Evolutionary conservation across 2,797 vertebrate species (phyloP).

Genomic region (Urocyon cinereoargenteus): DNA sequence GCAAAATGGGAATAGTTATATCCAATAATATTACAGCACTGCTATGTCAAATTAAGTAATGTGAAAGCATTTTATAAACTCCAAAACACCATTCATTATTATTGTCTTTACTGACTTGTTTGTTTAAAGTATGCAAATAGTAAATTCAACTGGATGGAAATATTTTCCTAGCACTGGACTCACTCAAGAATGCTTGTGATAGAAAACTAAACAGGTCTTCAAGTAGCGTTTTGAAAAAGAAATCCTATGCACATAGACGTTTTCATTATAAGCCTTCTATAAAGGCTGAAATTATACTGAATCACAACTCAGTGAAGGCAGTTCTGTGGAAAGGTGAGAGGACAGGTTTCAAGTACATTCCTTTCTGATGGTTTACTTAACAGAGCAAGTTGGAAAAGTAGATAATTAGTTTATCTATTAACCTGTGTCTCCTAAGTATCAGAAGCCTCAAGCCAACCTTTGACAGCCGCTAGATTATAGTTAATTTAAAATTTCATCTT

Average conservation of each 20-base stretch:
- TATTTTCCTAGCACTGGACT: conserved; percentile 4
- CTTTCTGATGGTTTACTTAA: conserved; percentile 47
- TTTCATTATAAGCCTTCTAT: conserved; percentile 32
- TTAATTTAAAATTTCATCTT: conserved; percentile 7
- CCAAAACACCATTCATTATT: conserved; percentile 16
- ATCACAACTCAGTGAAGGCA: conserved; percentile 13
- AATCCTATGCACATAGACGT: not conserved
- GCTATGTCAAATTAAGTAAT: conserved; percentile 1
- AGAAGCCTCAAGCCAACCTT: conserved; percentile 28
- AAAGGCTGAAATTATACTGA: conserved; percentile 40
- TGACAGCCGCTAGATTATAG: not conserved
- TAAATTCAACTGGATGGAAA: conserved; percentile 36
- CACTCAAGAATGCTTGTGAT: conserved; percentile 44
- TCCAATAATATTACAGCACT: conserved; percentile 11
- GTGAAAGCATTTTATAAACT: conserved; percentile 32
- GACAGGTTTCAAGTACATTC: conserved; percentile 24
- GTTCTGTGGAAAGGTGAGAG: conserved; percentile 46
- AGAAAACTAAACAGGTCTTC: conserved; percentile 42
- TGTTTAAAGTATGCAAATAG: conserved; percentile 2
- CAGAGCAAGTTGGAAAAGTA: not conserved
- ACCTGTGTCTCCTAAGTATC: not conserved
- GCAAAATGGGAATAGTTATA: conserved; percentile 41
- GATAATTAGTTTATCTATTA: not conserved
- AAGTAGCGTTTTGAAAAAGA: conserved; percentile 45
- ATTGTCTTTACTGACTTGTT: not conserved